Base-by-base conservation (phyloP, 2,113 vertebrate genomes). In the Tricholaema leucomelas region DNA sequence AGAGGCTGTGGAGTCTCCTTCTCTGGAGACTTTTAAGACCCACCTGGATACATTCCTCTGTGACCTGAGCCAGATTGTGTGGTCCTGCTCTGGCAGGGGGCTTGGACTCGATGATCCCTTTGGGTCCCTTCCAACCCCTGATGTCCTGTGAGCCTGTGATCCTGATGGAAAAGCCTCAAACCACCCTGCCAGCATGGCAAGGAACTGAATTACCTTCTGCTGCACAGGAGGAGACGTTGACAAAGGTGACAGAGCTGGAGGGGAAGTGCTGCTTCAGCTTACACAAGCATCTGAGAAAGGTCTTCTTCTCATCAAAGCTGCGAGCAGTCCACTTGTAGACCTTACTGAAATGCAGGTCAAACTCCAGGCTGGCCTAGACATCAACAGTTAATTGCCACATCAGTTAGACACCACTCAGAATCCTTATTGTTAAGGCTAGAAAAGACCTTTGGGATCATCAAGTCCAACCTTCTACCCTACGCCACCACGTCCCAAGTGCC, bases 281-380 rank as follows among this genome's bases (percentile, higher is more conserved):
- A 92, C 94, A 95, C 59, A 94, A 12, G 36, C 86, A 94, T 15
- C 91, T 65, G 59, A 96, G 44, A 18, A 97, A 96, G 28, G 38
- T 66, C 52, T 77, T 72, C 90, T 87, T 96, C 91, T 94, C 92
- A 0, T 84, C 89, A 14, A 36, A 44, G 65, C 80, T 96, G 85
- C 58, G 66, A 8, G 86, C 44, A 1, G 40, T 88, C 95, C 96
- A 78, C 67, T 81, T 90, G 81, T 92, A 95, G 25, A 94, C 44
- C 86, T 96, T 96, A 31, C 95, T 92, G 8, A 90, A 94, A 15
- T 84, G 94, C 93, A 95, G 88, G 17, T 95, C 91, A 5, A 96
- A 96, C 35, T 95, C 95, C 58, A 86, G 78, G 59, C 72, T 79
- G 5, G 48, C 89, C 95, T 95, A 63, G 63, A 50, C 4, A n/a